Evolutionary conservation across 2,113 vertebrate species (phyloP).

Genomic region (Tympanuchus pallidicinctus): DNA sequence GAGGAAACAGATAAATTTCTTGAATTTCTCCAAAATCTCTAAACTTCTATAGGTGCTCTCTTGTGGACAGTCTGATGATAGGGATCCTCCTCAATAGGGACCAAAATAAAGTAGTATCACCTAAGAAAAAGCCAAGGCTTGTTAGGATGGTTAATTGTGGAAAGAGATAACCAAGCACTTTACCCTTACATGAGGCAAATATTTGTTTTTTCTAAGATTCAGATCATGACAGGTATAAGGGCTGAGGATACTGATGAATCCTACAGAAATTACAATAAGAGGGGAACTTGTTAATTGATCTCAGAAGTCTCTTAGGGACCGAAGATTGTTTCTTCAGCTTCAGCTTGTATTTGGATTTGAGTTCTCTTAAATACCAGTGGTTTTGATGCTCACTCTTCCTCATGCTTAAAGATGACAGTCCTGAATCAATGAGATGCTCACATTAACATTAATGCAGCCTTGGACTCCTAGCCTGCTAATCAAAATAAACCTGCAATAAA

Average conservation of each 20-base stretch:
- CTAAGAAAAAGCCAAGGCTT: background rate
- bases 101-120: background rate
- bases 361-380: background rate
- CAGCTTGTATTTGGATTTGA: background rate
- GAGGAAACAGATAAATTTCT: background rate
- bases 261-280: background rate
- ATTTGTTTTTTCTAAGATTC: background rate
- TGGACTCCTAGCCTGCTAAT: background rate
- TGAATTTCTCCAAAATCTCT: background rate
- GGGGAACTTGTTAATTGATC: background rate
- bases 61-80: fast-evolving
- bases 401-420: constrained; percentile 13
- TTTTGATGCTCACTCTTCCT: background rate
- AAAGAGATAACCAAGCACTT: background rate
- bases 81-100: background rate
- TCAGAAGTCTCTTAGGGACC: background rate
- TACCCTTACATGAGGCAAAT: background rate
- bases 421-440: background rate
- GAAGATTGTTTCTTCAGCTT: background rate
- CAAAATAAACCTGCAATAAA: background rate
- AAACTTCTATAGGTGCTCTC: background rate
- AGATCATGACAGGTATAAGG: background rate
- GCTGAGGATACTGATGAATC: background rate
- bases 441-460: constrained; percentile 2
- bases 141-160: background rate